Base-by-base conservation (phyloP, 2,888 invertebrate species). In the Thymelicus acteon region DNA sequence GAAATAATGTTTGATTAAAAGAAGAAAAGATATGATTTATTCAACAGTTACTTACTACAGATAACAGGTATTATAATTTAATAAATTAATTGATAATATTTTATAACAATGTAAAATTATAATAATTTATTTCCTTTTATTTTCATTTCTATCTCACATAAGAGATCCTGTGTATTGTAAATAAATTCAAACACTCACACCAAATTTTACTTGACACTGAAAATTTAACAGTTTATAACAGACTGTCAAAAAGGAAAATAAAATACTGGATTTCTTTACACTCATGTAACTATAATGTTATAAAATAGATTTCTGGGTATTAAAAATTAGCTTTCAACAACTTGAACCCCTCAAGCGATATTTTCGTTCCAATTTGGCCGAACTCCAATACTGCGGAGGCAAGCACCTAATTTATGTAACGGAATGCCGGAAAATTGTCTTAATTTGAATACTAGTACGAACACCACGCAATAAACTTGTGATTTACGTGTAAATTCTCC, bases 341-440 rank as follows among this genome's bases (percentile, higher is more conserved):
- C 47, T 66, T 37, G 15, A 48, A 37, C 48, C 48, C 13, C 54
- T 49, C 61, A 47, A 49, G 24, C 66, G 66, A 60, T 48, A 48
- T 66, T 67, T 66, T 40, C 65, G 31, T 65, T 54, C 65, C 60
- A 74, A 57, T 74, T 78, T 85, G 85, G 85, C 82, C 60, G 61
- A 15, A 58, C 72, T 78, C 85, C 85, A 85, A 84, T 78, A 78
- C 72, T 19, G 72, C 62, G 72, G 72, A 72, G 71, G 72, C 77
- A 75, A 83, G 79, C 75, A 77, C 78, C 80, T 82, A 83, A 86
- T 86, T 86, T 83, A 85, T 85, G 82, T 79, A 80, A 81, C 78
- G 67, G 79, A 83, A 81, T 78, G 81, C 79, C 78, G 79, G 77
- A 79, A 57, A 84, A 84, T 83, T 81, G 76, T 76, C 78, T 77